Evolutionary conservation across 2,113 vertebrate genomes (phyloP).

Genomic region (Lamprologus callipterus): DNA sequence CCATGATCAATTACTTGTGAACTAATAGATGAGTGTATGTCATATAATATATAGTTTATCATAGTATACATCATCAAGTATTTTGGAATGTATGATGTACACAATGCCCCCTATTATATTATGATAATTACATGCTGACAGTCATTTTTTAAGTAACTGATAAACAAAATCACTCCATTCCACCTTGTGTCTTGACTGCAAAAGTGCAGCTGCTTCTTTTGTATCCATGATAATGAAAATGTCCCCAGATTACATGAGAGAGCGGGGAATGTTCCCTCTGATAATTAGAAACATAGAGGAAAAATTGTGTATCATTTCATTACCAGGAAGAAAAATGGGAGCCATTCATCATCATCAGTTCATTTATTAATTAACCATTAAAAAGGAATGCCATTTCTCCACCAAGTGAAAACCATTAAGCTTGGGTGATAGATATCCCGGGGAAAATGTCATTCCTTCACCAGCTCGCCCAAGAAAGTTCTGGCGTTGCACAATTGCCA

Average conservation of each 20-base stretch:
- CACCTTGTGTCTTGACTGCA: neutral
- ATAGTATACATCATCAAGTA: neutral
- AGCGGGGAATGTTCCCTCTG: neutral
- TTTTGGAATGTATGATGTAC: neutral
- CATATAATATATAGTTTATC: neutral
- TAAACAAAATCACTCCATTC: neutral
- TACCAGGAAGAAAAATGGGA: constrained; percentile 1
- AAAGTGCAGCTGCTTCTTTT: neutral
- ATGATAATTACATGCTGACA: neutral
- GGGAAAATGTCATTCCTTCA: constrained; percentile 47
- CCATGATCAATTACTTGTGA: neutral
- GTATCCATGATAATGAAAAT: neutral
- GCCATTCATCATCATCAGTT: constrained; percentile 54
- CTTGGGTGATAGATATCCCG: constrained; percentile 40
- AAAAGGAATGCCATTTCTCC: constrained; percentile 28
- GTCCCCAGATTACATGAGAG: neutral
- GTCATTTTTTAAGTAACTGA: neutral
- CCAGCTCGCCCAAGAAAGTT: constrained; percentile 1
- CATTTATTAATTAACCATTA: constrained; percentile 63
- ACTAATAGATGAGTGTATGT: neutral
- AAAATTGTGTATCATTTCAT: constrained; percentile 35
- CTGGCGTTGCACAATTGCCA: neutral
- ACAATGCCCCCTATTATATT: neutral
- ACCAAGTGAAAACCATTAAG: constrained; percentile 52
- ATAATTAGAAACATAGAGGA: constrained; percentile 32